Percentiles rank a stretch among this genome's conserved stretches.
These are phyloP conservation scores for Diadumene lineata DNA, from an alignment of 92 coral and sea anemone genomes.

Conservation along the genomic window DNA sequence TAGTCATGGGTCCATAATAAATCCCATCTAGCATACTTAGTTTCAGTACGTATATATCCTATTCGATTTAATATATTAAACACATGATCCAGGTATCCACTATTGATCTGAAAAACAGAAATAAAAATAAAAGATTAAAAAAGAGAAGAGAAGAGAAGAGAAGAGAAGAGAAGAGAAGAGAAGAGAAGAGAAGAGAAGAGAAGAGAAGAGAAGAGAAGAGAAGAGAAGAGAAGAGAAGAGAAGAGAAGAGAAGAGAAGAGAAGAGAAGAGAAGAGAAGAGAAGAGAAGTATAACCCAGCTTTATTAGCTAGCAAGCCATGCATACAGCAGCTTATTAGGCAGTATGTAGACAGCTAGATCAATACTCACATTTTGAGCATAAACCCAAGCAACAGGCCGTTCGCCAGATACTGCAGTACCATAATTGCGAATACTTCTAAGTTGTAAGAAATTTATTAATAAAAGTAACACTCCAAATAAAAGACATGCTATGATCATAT, in stretches of 20 bases:
- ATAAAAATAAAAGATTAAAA: too few relatives aligned
- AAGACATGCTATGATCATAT: constrained; percentile 67
- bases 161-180: too few relatives aligned
- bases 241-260: too few relatives aligned
- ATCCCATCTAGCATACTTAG: constrained; percentile 69
- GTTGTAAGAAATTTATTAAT: constrained; percentile 76
- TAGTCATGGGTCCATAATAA: constrained; percentile 94
- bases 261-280: too few relatives aligned
- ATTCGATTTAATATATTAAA: constrained; percentile 74
- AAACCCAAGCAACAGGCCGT: constrained; percentile 78
- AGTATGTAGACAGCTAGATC: too few relatives aligned
- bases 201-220: too few relatives aligned
- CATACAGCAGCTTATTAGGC: too few relatives aligned
- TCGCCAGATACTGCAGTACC: constrained; percentile 52
- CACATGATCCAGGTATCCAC: constrained; percentile 88
- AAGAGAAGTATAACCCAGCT: too few relatives aligned
- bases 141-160: too few relatives aligned
- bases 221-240: too few relatives aligned
- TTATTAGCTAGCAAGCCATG: too few relatives aligned
- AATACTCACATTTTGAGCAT: constrained; percentile 77
- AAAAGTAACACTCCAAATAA: constrained; percentile 82
- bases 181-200: too few relatives aligned
- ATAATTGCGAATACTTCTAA: constrained; percentile 56
- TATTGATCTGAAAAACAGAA: constrained; percentile 68
- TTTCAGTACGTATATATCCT: constrained; percentile 71